Evolutionary conservation across 64 coral and sea anemone genomes (phyloP), one percentile per base, ranked within the genome.

Genomic region (Montipora foliosa): DNA sequence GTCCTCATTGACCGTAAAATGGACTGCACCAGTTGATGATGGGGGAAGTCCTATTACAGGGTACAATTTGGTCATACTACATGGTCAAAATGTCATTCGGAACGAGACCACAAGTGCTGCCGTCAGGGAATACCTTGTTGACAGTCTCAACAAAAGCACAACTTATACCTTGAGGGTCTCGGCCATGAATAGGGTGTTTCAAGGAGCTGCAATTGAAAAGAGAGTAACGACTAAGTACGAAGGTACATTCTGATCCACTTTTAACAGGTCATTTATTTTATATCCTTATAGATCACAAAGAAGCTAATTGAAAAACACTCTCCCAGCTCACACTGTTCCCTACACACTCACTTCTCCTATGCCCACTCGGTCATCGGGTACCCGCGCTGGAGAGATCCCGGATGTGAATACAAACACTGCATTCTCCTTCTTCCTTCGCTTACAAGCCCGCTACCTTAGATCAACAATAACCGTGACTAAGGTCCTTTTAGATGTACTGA

Each of bases 11-110:
- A 79, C 49, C 49, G 48, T 53, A 11, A 52, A 20, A 21, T 79
- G 77, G 77, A 79, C 77, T 52, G 48, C 14, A 52, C 77, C 77
- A 51, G 15, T 16, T 7, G 14, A 79, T 53, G 77, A 79, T 50
- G 77, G 77, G 51, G 77, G 77, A 7, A 79, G 77, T 19, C 77
- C 77, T 79, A 79, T 79, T 19, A 79, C 48, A 79, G 48, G 15
- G 20, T 55, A 79, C 47, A 13, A 47, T 50, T 46, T 79, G 44
- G 14, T 79, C 5, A 79, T 79, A 50, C 48, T 55, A 52, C 47
- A 52, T 16, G 17, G 47, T 52, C 5, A 8, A 46, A 21, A 13
- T 7, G 47, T 13, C 13, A 79, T 79, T 51, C 16, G 8, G 44
- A 79, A 21, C 1, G 2, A 22, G 77, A 79, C 15, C 19, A 79